A percentile compares a stretch with the other conserved stretches of the same genome.
Evolutionary conservation across 2,113 vertebrate species (phyloP).

Genomic region (Gracilinanus agilis): DNA sequence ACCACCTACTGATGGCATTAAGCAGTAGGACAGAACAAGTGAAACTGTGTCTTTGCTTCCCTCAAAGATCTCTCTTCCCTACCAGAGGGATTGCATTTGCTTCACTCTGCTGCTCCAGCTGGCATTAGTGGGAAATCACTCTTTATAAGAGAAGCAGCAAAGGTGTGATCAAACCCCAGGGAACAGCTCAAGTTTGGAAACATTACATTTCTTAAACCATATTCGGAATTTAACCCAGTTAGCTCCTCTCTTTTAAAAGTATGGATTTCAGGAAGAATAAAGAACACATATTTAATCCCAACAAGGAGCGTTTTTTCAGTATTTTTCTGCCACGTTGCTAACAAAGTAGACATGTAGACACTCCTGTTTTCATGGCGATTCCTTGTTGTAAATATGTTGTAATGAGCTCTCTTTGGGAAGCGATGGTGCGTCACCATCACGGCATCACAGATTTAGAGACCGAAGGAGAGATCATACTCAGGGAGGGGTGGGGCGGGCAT

Average conservation of each 20-base stretch:
- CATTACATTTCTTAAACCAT: neutral
- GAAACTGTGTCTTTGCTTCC: neutral
- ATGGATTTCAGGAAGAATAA: neutral
- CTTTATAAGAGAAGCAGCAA: neutral
- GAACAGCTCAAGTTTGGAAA: slow-evolving; percentile 21
- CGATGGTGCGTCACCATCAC: neutral
- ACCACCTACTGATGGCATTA: slow-evolving; percentile 56
- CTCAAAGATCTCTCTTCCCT: neutral
- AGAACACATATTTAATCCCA: neutral
- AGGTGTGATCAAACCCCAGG: neutral
- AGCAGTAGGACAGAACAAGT: slow-evolving; percentile 15
- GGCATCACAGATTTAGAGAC: neutral
- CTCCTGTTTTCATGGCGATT: neutral
- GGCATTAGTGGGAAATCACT: neutral
- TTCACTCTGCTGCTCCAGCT: slow-evolving; percentile 10
- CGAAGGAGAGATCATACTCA: neutral
- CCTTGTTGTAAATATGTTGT: neutral
- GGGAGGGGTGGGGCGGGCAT: neutral
- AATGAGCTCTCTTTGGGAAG: neutral
- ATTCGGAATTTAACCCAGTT: neutral
- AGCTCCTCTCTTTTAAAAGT: slow-evolving; percentile 7
- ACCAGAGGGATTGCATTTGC: neutral
- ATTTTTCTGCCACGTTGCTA: neutral
- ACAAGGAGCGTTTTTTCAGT: neutral
- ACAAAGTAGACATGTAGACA: neutral